phyloP scores from a whole-genome alignment of 2,888 invertebrate species.

The Pantelozetes paolii region DNA sequence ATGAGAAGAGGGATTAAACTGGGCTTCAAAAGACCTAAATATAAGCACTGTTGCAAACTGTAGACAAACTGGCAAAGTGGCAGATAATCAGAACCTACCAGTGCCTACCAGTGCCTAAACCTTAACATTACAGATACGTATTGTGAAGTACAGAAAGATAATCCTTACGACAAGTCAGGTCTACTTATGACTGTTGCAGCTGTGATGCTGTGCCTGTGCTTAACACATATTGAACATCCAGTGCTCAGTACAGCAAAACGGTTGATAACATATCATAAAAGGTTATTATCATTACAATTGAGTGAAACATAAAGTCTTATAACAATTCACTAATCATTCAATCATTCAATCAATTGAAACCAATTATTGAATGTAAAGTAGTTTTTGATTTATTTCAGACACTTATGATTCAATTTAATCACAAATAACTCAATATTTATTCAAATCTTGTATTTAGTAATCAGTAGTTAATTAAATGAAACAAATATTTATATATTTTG shows the following conservation, averaged over 20 bases:
- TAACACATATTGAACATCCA: background rate
- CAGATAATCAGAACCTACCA: background rate
- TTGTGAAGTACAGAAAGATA: constrained; percentile 24
- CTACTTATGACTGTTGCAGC: constrained; percentile 25
- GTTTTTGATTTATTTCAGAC: background rate
- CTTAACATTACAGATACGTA: background rate
- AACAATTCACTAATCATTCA: no score
- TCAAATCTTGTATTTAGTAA: no score
- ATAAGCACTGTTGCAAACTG: background rate
- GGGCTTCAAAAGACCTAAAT: constrained; percentile 11
- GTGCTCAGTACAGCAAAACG: background rate
- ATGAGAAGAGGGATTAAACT: constrained; percentile 12
- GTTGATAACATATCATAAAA: no score
- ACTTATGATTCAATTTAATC: no score
- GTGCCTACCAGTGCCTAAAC: constrained; percentile 14
- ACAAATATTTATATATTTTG: no score
- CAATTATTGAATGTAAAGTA: background rate
- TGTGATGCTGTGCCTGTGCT: constrained; percentile 14
- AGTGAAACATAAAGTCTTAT: background rate
- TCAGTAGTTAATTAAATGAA: no score
- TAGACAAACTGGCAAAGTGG: constrained; percentile 21
- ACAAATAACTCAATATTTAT: no score
- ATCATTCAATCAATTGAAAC: no score
- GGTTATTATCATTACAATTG: background rate
- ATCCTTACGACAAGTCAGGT: background rate